Percentiles rank a stretch among this genome's conserved stretches.
Evolutionary conservation across 1,140 invertebrate genomes (phyloP).

Genomic region (Drosophila carrolli): DNA sequence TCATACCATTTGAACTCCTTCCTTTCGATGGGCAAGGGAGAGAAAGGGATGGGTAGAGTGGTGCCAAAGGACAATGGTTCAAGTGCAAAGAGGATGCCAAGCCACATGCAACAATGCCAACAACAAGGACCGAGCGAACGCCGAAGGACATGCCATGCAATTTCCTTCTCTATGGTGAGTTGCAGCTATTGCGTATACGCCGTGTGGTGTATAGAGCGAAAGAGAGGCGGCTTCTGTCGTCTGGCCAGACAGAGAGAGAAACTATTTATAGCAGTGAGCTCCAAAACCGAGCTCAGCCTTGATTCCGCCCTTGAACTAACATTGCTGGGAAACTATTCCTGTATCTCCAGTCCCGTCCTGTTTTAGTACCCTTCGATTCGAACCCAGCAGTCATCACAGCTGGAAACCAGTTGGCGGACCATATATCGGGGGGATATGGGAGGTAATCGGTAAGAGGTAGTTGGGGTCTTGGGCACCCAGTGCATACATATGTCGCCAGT

Average conservation of each 20-base stretch:
- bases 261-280: constrained; percentile 64
- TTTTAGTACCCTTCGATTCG: constrained; percentile 27
- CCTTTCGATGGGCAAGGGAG: not conserved
- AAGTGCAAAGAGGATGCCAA: constrained; percentile 82
- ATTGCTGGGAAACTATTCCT: constrained; percentile 44
- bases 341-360: constrained; percentile 21
- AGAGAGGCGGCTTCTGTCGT: not conserved
- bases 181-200: constrained; percentile 71
- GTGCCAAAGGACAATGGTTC: constrained; percentile 80
- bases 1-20: constrained; percentile 40
- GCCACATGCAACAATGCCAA: constrained; percentile 46
- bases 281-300: constrained; percentile 37
- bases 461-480: constrained; percentile 20
- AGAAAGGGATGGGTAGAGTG: constrained; percentile 47
- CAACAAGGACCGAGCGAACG: constrained; percentile 23
- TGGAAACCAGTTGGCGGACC: constrained; percentile 65
- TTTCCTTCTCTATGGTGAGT: constrained; percentile 62
- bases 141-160: constrained; percentile 55
- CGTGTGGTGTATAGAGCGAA: constrained; percentile 35
- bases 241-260: constrained; percentile 11
- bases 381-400: constrained; percentile 53
- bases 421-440: not conserved
- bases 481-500: constrained; percentile 71
- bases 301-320: constrained; percentile 76
- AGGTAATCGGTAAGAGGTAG: not conserved